These are phyloP conservation scores for Chrosomus eos DNA, from an alignment of 2,797 vertebrate genomes.

Conservation along the genomic window DNA sequence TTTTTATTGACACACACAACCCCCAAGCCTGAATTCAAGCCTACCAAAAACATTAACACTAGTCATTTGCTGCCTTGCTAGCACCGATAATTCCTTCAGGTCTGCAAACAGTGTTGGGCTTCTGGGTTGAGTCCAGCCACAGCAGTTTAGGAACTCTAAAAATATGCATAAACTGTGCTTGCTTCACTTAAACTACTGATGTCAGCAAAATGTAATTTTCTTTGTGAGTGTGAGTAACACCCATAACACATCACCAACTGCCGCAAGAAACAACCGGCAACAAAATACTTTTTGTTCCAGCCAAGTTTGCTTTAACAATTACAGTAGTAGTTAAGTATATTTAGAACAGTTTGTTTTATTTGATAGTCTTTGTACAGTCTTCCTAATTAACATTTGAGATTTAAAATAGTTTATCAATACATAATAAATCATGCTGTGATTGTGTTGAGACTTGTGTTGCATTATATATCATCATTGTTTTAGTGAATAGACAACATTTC, in stretches of 20 bases:
- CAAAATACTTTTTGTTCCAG: constrained; percentile 4
- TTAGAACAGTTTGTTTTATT: not conserved
- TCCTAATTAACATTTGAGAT: not conserved
- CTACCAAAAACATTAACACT: not conserved
- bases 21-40: not conserved
- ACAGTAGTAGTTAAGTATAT: not conserved
- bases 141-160: not conserved
- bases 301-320: not conserved
- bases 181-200: not conserved
- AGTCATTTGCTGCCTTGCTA: not conserved
- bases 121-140: not conserved
- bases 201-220: not conserved
- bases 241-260: not conserved
- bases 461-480: constrained; percentile 30
- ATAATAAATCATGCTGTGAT: not conserved
- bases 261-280: not conserved
- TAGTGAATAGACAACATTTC: constrained; percentile 38
- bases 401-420: not conserved
- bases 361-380: not conserved
- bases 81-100: not conserved
- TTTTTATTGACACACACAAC: not conserved
- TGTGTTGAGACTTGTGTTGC: constrained; percentile 10
- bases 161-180: not conserved
- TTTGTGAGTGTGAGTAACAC: not conserved
- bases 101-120: not conserved